Conservation (phyloP, 2,113 vertebrate species). For the Panthera uncia region DNA sequence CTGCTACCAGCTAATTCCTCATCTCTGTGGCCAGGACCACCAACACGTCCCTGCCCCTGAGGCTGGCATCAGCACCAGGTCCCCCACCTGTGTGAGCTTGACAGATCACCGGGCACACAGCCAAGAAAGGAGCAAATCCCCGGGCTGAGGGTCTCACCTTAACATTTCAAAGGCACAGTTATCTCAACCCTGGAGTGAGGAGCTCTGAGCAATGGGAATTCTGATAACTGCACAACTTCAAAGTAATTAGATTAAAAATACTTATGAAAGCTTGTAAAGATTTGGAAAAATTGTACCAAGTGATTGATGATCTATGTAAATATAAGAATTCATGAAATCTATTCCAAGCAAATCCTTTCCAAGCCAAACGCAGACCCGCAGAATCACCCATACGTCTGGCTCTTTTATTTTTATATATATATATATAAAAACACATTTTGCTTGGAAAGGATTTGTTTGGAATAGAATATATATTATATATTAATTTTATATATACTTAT, state of each 20-base stretch:
- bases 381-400: not conserved
- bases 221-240: not conserved
- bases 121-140: not conserved
- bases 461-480: not conserved
- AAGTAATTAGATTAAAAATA: constrained; percentile 33
- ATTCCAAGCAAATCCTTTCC: not conserved
- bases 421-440: not conserved
- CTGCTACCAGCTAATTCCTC: not conserved
- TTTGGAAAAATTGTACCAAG: not conserved
- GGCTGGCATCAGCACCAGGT: not conserved
- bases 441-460: not conserved
- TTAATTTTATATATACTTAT: not conserved
- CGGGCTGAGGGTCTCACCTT: not conserved
- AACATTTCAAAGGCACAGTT: not conserved
- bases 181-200: not conserved
- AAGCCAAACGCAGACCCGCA: not conserved
- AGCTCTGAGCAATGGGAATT: not conserved
- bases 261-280: not conserved
- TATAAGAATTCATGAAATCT: not conserved
- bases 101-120: not conserved
- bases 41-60: not conserved
- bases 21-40: too few species aligned
- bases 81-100: not conserved
- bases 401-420: not conserved
- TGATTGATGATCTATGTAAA: not conserved